These are phyloP conservation scores for Synanthedon myopaeformis DNA, from an alignment of 2,888 invertebrate species.

Conservation along the genomic window DNA sequence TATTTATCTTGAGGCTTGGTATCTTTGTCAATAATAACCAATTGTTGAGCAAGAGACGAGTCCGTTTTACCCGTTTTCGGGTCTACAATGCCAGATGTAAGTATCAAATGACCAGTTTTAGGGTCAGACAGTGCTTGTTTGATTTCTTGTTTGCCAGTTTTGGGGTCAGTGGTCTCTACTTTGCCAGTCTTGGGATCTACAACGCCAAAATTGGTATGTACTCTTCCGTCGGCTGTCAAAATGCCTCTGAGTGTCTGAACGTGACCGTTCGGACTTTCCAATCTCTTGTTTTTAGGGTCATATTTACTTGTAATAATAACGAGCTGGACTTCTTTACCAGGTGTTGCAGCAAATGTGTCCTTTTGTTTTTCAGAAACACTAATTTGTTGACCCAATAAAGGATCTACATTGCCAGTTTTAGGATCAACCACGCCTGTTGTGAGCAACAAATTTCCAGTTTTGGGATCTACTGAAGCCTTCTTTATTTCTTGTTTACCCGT, in stretches of 20 bases:
- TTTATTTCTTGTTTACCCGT: conserved; percentile 71
- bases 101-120: conserved; percentile 64
- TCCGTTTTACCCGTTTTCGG: conserved; percentile 71
- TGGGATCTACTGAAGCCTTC: conserved; percentile 72
- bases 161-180: conserved; percentile 65
- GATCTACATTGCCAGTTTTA: conserved; percentile 63
- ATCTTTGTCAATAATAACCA: conserved; percentile 61
- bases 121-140: conserved; percentile 70
- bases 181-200: conserved; percentile 70
- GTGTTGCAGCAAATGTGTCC: conserved; percentile 33
- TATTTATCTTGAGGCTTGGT: conserved; percentile 64
- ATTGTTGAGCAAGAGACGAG: conserved; percentile 65
- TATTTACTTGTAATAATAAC: conserved; percentile 68
- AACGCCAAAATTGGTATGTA: conserved; percentile 68
- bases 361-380: conserved; percentile 41
- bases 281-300: conserved; percentile 67
- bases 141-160: conserved; percentile 67
- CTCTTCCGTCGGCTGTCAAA: conserved; percentile 50
- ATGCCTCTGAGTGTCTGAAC: conserved; percentile 65
- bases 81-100: conserved; percentile 69
- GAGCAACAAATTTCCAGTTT: conserved; percentile 68
- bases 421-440: conserved; percentile 66
- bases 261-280: conserved; percentile 68
- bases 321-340: conserved; percentile 56
- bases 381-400: conserved; percentile 64